These are phyloP conservation scores for Zingel zingel DNA, from an alignment of 2,113 vertebrate genomes.

Conservation along the genomic window DNA sequence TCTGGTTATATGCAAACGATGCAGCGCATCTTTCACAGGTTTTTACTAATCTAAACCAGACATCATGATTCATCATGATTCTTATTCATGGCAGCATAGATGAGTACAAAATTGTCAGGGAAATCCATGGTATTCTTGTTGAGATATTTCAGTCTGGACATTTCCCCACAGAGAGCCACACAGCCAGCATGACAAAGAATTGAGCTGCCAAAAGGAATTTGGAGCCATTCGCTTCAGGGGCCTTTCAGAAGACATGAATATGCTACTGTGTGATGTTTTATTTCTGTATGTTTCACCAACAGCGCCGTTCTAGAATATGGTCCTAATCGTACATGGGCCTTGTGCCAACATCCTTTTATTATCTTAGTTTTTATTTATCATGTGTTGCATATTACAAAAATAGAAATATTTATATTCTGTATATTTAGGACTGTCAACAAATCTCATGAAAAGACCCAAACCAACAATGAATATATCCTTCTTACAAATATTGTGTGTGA, in stretches of 20 bases:
- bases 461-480: no score
- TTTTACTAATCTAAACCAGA: no score
- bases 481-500: no score
- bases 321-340: background rate
- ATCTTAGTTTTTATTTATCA: background rate
- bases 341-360: background rate
- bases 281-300: constrained; percentile 19
- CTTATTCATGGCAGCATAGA: background rate
- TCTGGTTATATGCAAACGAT: no score
- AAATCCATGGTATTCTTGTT: background rate
- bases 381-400: background rate
- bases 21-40: no score
- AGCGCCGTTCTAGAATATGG: background rate
- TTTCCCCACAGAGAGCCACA: background rate
- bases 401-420: background rate
- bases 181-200: constrained; percentile 5
- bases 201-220: constrained; percentile 37
- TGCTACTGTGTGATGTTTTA: background rate
- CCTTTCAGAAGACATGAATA: constrained; percentile 8
- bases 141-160: constrained; percentile 6
- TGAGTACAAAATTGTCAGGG: background rate
- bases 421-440: no score
- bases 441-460: no score
- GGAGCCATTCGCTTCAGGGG: constrained; percentile 20
- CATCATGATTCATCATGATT: background rate